phyloP scores from a whole-genome alignment of 2,797 vertebrate species.

The Rhincodon typus region DNA sequence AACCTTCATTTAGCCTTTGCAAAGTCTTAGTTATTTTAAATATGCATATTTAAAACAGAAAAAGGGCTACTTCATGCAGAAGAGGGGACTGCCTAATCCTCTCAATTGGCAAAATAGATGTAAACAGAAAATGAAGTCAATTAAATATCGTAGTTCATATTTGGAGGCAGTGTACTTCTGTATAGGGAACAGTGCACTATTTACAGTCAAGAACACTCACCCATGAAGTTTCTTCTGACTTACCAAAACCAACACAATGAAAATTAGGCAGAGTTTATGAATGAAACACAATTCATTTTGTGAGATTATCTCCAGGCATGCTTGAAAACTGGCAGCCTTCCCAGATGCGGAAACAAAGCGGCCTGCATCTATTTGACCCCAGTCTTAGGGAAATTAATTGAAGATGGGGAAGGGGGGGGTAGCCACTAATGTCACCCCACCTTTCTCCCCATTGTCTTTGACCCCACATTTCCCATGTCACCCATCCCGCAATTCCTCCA shows the following conservation, averaged over 20 bases:
- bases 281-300: not conserved
- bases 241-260: not conserved
- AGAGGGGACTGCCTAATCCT: not conserved
- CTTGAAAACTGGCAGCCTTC: too few species aligned
- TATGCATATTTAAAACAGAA: not conserved
- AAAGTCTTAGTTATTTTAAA: constrained; percentile 5
- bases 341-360: too few species aligned
- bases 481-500: too few species aligned
- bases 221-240: not conserved
- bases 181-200: not conserved
- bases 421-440: too few species aligned
- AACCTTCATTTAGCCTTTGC: not conserved
- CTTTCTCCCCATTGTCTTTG: too few species aligned
- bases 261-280: not conserved
- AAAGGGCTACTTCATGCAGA: not conserved
- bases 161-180: not conserved
- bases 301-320: not conserved
- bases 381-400: too few species aligned
- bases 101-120: not conserved
- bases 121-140: not conserved
- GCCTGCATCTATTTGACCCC: too few species aligned
- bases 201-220: not conserved
- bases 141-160: not conserved
- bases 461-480: too few species aligned
- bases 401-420: too few species aligned